Evolutionary conservation across 1,140 invertebrate genomes (phyloP).

Genomic region (Colletes gigas): DNA sequence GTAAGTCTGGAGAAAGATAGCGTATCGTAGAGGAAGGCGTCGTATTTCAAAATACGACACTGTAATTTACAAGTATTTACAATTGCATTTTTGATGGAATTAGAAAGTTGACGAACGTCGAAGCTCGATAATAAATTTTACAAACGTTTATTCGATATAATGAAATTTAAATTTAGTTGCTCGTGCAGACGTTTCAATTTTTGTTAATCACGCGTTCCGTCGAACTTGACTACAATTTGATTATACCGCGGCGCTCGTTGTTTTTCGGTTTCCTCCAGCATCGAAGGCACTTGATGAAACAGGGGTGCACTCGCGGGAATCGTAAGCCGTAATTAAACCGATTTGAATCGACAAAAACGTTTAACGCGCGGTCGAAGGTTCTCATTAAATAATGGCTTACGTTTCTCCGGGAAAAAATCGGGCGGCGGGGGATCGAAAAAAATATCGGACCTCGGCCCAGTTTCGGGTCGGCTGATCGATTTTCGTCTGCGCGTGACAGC

Average conservation of each 20-base stretch:
- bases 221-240: neutral
- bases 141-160: no score
- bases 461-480: conserved; percentile 36
- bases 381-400: conserved; percentile 20
- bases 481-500: conserved; percentile 38
- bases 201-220: neutral
- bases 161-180: neutral
- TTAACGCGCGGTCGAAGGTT: neutral
- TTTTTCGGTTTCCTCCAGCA: neutral
- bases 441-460: conserved; percentile 27
- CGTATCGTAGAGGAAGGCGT: conserved; percentile 49
- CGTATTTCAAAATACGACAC: conserved; percentile 71
- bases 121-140: no score
- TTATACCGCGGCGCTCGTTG: neutral
- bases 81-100: neutral
- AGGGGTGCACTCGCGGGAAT: neutral
- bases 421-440: neutral
- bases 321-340: conserved; percentile 17
- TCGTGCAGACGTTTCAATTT: neutral
- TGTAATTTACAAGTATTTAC: conserved; percentile 70
- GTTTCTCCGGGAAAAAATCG: neutral
- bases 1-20: conserved; percentile 34
- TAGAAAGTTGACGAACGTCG: no score
- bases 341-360: conserved; percentile 1
- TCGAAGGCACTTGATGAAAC: conserved; percentile 4